Conservation (phyloP, 2,113 vertebrate species). For the Albula goreensis region DNA sequence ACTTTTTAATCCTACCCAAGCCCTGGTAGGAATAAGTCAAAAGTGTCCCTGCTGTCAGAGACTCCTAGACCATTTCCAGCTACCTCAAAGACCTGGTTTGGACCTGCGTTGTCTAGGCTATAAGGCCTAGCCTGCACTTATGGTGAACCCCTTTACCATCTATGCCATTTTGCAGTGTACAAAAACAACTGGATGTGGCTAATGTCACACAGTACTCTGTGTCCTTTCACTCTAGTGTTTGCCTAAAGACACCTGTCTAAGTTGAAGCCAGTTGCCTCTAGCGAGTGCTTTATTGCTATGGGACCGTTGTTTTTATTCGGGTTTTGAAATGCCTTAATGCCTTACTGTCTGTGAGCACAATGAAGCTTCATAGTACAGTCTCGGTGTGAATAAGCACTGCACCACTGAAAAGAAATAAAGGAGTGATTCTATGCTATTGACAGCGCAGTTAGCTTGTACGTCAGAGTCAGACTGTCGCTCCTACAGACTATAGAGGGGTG, state of each 20-base stretch:
- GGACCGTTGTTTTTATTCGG: neutral
- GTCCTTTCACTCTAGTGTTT: neutral
- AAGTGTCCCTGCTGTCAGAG: neutral
- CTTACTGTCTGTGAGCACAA: neutral
- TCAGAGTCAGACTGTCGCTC: neutral
- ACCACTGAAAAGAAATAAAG: neutral
- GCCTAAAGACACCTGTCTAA: neutral
- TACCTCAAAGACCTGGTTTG: neutral
- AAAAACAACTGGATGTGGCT: neutral
- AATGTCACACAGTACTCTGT: neutral
- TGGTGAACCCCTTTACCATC: too few species aligned
- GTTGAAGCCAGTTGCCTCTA: neutral
- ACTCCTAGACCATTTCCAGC: neutral
- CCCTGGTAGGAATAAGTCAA: neutral
- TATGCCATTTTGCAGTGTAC: too few species aligned
- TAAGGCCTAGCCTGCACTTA: neutral
- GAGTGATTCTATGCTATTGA: neutral
- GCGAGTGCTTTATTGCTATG: neutral
- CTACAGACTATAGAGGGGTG: neutral
- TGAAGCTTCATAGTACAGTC: neutral
- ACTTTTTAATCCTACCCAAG: neutral
- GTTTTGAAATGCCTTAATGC: neutral
- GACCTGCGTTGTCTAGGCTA: neutral
- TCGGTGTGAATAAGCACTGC: neutral
- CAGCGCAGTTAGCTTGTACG: neutral